Evolutionary conservation across 2,113 vertebrate genomes (phyloP).

Genomic region (Elaphurus davidianus): DNA sequence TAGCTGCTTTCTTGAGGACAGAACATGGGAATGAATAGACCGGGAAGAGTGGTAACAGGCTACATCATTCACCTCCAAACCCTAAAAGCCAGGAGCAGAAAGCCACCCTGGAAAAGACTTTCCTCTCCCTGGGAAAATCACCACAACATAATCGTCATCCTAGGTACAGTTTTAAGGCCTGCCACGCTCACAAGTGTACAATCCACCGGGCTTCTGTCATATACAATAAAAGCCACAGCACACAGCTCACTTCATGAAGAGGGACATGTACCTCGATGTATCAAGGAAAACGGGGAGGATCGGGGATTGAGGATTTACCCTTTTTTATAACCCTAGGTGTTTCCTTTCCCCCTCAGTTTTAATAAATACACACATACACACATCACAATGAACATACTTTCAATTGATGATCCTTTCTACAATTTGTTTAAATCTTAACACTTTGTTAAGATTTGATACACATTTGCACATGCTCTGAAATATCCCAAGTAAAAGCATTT

Average conservation of each 20-base stretch:
- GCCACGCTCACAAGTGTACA: background rate
- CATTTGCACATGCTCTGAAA: background rate
- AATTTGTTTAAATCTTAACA: background rate
- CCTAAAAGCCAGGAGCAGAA: background rate
- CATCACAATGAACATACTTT: background rate
- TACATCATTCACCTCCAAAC: background rate
- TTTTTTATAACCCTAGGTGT: background rate
- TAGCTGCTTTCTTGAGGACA: background rate
- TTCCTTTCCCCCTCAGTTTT: background rate
- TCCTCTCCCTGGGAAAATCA: background rate
- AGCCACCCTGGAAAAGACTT: background rate
- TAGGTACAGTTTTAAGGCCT: background rate
- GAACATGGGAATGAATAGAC: background rate
- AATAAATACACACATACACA: background rate
- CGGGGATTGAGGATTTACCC: too few species aligned
- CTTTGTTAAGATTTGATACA: background rate
- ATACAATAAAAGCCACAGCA: background rate
- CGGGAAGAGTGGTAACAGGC: background rate
- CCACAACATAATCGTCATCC: too few species aligned
- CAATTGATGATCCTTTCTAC: background rate
- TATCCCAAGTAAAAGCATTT: background rate
- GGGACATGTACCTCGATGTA: background rate
- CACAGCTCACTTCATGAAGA: accelerated
- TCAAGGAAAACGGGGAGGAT: background rate
- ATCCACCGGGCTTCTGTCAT: background rate